These are phyloP conservation scores for Rhagologus leucostigma DNA, from an alignment of 2,113 vertebrate species.

Conservation along the genomic window DNA sequence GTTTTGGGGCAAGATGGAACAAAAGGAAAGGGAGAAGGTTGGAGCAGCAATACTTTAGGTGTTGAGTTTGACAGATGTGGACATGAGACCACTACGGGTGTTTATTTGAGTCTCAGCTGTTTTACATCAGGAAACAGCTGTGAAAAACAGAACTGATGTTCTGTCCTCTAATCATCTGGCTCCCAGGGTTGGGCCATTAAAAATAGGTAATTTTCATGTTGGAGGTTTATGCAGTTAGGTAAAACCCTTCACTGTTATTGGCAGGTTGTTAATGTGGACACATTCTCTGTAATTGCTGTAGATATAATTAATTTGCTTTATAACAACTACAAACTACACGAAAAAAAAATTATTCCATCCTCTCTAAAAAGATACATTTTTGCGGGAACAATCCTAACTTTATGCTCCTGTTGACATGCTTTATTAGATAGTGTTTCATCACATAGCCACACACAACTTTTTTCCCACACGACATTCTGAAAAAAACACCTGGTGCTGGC, in stretches of 20 bases:
- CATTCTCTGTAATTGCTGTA: neutral
- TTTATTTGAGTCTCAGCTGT: neutral
- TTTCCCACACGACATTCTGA: accelerated
- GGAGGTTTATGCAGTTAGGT: neutral
- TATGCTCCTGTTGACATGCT: neutral
- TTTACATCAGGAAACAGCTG: neutral
- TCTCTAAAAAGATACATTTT: neutral
- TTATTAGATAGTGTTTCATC: neutral
- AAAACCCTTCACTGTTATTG: neutral
- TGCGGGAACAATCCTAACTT: accelerated
- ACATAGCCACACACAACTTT: neutral
- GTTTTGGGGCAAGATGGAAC: neutral
- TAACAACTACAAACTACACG: neutral
- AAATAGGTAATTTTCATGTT: neutral
- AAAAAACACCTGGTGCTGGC: neutral
- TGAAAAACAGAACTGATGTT: neutral
- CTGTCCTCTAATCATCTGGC: neutral
- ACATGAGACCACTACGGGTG: neutral
- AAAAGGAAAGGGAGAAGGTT: neutral
- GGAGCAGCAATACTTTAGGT: neutral
- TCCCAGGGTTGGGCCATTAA: neutral
- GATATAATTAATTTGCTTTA: neutral
- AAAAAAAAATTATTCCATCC: neutral
- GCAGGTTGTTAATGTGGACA: neutral
- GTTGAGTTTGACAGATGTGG: accelerated